Evolutionary conservation across 35 echinoderm and acorn worm genomes (phyloP).

Genomic region (Apostichopus parvimensis): DNA sequence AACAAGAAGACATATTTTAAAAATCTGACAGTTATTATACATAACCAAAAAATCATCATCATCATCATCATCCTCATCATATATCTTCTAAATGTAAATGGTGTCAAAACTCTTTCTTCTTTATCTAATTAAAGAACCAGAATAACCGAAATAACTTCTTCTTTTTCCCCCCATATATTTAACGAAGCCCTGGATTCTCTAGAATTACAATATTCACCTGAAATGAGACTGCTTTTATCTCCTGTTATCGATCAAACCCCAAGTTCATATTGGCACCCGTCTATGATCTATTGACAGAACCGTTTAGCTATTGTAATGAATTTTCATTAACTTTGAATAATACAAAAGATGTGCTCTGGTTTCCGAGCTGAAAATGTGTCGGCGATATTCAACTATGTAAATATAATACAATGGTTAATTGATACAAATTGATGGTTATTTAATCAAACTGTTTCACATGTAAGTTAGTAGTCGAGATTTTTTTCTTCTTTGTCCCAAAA

Average conservation of each 20-base stretch:
- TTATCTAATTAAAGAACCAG: neutral
- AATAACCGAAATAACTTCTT: neutral
- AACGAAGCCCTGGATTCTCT: neutral
- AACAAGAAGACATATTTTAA: neutral
- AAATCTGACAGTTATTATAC: neutral
- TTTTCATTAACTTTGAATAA: neutral
- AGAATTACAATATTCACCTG: neutral
- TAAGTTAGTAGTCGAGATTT: neutral
- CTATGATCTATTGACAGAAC: neutral
- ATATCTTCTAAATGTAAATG: neutral
- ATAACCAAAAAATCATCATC: neutral
- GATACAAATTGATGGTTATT: neutral
- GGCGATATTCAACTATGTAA: neutral
- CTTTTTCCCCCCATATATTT: too few species aligned
- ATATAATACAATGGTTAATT: neutral
- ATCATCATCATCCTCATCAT: neutral
- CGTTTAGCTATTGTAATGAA: neutral
- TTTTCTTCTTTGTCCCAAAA: neutral
- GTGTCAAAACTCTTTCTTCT: neutral
- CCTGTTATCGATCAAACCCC: neutral
- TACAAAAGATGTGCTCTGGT: constrained; percentile 6
- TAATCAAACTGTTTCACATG: neutral
- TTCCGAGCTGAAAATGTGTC: neutral
- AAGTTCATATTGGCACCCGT: neutral
- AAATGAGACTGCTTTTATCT: neutral